Evolutionary conservation across 92 coral and sea anemone genomes (phyloP), one percentile per base, ranked within the genome.

Genomic region (Epizoanthus fatuus): DNA sequence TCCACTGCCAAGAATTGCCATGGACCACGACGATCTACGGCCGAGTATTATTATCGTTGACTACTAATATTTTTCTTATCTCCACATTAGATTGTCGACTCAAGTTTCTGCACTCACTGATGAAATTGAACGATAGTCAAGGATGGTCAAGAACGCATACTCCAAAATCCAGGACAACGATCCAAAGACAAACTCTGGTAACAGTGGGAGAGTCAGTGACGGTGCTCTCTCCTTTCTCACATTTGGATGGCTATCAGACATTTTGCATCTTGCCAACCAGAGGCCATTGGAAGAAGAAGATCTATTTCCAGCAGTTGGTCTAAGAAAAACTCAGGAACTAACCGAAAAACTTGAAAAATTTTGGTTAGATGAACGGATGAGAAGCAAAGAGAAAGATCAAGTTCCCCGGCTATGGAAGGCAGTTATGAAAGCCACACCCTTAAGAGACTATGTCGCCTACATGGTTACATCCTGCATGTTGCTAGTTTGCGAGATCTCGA

Each of bases 221-320:
- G 9, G 72, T 35, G 49, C 47, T 67, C 3, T 67, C 20, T 67
- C 17, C 22, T 39, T 35, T 7, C 4, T 67, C 44, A 67, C 72
- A 12, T 67, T 45, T 45, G 49, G 72, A 13, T 67, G 72, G 72
- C 6, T 67, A n/a, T 67, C 72, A 67, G 72, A 67, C n/a, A 22
- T 67, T 5, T 38, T 67, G 10, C 51, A 7, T 12, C 10, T 67
- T 7, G 49, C 72, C n/a, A 67, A 40, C 20, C 47, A 67, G 39
- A 67, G 72, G 39, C 25, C 45, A 14, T 40, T 67, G 51, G 72
- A 67, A 13, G 72, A 35, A 67, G 72, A 67, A 37, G 72, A 67
- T 49, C 39, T 67, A 49, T 67, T 67, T 38, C 19, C 72, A 11
- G 72, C 51, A 35, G 47, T 49, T 15, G 52, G 72, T 49, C 72